Percentiles rank a stretch among this genome's conserved stretches.
Conservation (phyloP, 2,888 invertebrate species). For the Oithona nana region DNA sequence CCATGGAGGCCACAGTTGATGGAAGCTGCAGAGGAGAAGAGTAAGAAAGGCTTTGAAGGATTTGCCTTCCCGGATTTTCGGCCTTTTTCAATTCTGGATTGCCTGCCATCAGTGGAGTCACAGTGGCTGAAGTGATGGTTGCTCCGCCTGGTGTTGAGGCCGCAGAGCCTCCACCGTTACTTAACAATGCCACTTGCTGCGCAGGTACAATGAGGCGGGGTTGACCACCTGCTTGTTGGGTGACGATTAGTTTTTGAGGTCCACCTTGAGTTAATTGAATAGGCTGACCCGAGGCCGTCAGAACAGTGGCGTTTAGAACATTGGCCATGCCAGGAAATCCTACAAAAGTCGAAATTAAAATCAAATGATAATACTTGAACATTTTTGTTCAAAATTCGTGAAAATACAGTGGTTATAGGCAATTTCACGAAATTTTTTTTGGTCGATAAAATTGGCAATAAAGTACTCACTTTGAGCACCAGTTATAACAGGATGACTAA, state of each 20-base stretch:
- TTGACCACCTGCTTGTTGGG: constrained; percentile 20
- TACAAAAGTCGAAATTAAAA: no score
- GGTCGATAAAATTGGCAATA: no score
- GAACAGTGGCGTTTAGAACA: constrained; percentile 1
- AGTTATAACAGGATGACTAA: background rate
- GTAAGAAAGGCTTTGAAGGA: no score
- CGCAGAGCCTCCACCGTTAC: constrained; percentile 38
- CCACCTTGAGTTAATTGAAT: background rate
- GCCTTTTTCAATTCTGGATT: no score
- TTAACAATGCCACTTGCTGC: constrained; percentile 39
- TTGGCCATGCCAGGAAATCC: no score
- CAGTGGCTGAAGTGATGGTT: background rate
- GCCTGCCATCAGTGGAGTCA: background rate
- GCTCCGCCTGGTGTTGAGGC: no score
- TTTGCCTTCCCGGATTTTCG: no score
- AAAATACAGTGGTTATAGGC: no score
- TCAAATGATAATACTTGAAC: no score
- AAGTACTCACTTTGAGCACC: background rate
- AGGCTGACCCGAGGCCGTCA: constrained; percentile 2
- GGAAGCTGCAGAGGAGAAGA: background rate
- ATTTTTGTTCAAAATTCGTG: no score
- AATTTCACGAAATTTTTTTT: no score
- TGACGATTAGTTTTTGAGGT: background rate
- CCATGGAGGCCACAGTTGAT: background rate
- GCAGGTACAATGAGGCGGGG: constrained; percentile 38